Evolutionary conservation across 2,888 invertebrate genomes (phyloP).

Genomic region (Nomada lathburiana): DNA sequence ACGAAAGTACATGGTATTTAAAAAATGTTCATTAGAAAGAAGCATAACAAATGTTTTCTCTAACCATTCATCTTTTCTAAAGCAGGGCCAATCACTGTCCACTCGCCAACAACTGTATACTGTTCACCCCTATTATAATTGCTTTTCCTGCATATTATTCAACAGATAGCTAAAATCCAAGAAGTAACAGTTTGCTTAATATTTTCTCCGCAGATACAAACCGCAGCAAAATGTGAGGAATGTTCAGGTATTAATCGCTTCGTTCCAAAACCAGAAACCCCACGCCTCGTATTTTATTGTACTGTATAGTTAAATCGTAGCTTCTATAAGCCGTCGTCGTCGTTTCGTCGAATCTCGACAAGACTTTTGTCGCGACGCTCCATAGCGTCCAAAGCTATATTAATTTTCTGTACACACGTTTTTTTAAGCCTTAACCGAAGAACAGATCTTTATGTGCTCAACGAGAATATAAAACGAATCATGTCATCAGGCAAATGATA

Average conservation of each 20-base stretch:
- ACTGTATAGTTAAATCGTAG: conserved; percentile 77
- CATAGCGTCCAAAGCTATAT: conserved; percentile 31
- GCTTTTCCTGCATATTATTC: too few relatives aligned
- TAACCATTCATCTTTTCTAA: too few relatives aligned
- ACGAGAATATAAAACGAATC: not conserved
- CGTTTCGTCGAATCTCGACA: conserved; percentile 57
- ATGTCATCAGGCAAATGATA: not conserved
- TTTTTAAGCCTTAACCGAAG: conserved; percentile 33
- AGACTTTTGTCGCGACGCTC: conserved; percentile 37
- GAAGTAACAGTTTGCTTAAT: conserved; percentile 28
- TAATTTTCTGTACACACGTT: not conserved
- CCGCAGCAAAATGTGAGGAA: conserved; percentile 43
- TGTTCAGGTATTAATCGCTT: conserved; percentile 81
- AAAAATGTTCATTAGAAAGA: too few relatives aligned
- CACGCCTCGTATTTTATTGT: conserved; percentile 82
- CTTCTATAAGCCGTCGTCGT: conserved; percentile 62
- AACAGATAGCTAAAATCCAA: too few relatives aligned
- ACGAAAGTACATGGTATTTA: too few relatives aligned
- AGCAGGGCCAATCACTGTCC: too few relatives aligned
- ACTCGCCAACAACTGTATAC: too few relatives aligned
- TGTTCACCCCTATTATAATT: too few relatives aligned
- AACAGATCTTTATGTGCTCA: conserved; percentile 54
- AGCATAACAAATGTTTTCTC: too few relatives aligned
- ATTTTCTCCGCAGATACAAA: conserved; percentile 52
- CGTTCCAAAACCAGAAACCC: conserved; percentile 77